Base-by-base conservation (phyloP, 1,140 invertebrate genomes). In the Linepithema humile region DNA sequence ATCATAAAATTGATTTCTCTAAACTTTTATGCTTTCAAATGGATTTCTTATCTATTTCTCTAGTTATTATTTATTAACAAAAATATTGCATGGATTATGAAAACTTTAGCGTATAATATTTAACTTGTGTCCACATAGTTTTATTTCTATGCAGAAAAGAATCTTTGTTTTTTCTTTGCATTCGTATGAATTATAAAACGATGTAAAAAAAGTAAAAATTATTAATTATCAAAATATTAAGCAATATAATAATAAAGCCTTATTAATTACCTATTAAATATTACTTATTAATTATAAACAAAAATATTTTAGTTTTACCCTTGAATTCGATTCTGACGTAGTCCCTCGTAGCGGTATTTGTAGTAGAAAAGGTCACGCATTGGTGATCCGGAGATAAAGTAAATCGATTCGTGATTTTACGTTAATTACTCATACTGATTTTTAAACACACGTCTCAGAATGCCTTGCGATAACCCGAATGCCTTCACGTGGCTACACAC, bases 261-360 rank as follows among this genome's bases (percentile, higher is more conserved):
- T n/a, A n/a, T n/a, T n/a, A n/a, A n/a, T n/a, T n/a, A n/a, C n/a
- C n/a, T n/a, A n/a, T n/a, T n/a, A n/a, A n/a, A n/a, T n/a, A n/a
- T n/a, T n/a, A n/a, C n/a, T n/a, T n/a, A n/a, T n/a, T n/a, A n/a
- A n/a, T n/a, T n/a, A n/a, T n/a, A n/a, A n/a, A n/a, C n/a, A n/a
- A n/a, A n/a, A n/a, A n/a, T n/a, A n/a, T n/a, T n/a, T 75, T 3
- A 38, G 32, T 26, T 35, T 78, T 40, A 64, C n/a, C 73, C n/a
- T 15, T 40, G 23, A 78, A 69, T 69, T 35, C 9, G 5, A 1
- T 53, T 10, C 59, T 5, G 15, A 15, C 20, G 17, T 26, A 1
- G 43, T 78, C 17, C 38, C 38, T 20, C 55, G 38, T 15, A 72
- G 26, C 17, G 12, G 0, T 35, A 4, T 1, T 26, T 12, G 12